A percentile compares a stretch with the other conserved stretches of the same genome.
These are phyloP conservation scores for Cricetomys ansorgei DNA, from an alignment of 2,113 vertebrate genomes.

Conservation along the genomic window DNA sequence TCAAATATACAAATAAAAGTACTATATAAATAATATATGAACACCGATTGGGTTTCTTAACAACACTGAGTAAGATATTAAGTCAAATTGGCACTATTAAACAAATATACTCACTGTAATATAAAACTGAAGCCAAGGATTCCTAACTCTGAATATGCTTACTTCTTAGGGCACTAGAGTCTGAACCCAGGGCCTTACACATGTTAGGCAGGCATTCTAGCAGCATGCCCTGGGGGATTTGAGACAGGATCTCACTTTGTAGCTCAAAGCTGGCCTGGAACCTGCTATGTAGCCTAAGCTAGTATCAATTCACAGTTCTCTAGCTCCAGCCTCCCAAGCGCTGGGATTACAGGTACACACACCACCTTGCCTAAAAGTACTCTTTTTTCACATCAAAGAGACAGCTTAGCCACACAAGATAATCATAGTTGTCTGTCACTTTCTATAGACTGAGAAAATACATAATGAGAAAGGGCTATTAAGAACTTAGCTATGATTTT, in stretches of 20 bases:
- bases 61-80: background rate
- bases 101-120: background rate
- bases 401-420: background rate
- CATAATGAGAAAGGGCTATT: background rate
- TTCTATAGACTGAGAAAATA: background rate
- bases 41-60: constrained; percentile 5
- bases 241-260: background rate
- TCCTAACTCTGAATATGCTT: background rate
- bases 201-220: background rate
- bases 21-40: constrained; percentile 15
- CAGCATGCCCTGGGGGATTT: background rate
- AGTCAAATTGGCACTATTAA: background rate
- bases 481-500: background rate
- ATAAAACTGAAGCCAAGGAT: background rate
- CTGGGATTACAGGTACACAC: background rate
- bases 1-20: constrained; percentile 47
- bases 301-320: background rate
- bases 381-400: background rate
- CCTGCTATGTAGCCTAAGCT: background rate
- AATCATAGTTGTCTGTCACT: background rate
- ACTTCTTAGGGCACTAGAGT: background rate
- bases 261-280: background rate
- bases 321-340: background rate
- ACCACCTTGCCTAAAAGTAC: background rate
- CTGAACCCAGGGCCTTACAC: background rate